Evolutionary conservation across 2,113 vertebrate genomes (phyloP), one percentile per base, ranked within the genome.

Genomic region (Accipiter virgatus): DNA sequence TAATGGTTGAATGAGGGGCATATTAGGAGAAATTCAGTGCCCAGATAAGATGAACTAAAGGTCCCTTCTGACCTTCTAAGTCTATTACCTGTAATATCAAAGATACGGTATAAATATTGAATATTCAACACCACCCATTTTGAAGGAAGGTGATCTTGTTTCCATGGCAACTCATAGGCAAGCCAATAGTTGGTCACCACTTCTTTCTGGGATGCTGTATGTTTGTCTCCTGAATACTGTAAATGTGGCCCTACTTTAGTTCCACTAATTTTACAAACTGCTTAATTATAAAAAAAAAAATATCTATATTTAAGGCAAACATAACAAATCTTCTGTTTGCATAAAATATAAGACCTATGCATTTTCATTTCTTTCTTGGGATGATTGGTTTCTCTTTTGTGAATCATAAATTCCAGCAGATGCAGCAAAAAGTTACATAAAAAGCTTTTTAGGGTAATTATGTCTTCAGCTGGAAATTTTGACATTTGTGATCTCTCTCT

Each of bases 391-490:
- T 95, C 78, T 95, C 66, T 87, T 96, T 91, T 85, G 66, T 94
- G 94, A 95, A 96, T 97, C 95, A 97, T 85, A 89, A 96, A 95
- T 91, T 95, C 70, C 78, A 95, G 73, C 58, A 95, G 89, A 96
- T 94, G 91, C 66, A 22, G 92, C 48, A 91, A 88, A 96, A 96
- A 93, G 93, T 97, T 97, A 97, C 58, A 96, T 97, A 96, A 97
- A 96, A 95, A 83, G 73, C 89, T 96, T 97, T 96, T 96, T 91
- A 95, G 59, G 20, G 81, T 81, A 97, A 97, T 97, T 97, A 96
- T 96, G 83, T 91, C 97, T 97, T 97, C 97, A 97, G 67, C 74
- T 96, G 83, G 73, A 97, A 95, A 95, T 96, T 96, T 95, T 97
- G 95, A 95, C 96, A 93, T 96, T 92, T 91, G 95, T 95, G 93